Percentiles rank a stretch among this genome's conserved stretches.
phyloP scores from a whole-genome alignment of 1,140 invertebrate species.

The Camponotus floridanus region DNA sequence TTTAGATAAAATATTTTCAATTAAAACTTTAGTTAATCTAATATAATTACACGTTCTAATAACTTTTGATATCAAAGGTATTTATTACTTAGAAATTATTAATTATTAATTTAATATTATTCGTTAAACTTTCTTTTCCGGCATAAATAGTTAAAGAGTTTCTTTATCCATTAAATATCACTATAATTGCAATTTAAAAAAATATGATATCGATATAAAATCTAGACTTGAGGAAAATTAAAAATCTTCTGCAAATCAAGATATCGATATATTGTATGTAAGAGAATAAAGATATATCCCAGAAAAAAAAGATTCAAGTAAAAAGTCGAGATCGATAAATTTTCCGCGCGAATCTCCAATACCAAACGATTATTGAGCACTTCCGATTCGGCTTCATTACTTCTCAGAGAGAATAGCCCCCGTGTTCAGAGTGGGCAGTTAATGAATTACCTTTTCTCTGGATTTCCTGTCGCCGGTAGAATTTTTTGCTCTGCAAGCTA shows the following conservation, averaged over 20 bases:
- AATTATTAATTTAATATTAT: conserved; percentile 39
- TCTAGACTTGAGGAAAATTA: neutral
- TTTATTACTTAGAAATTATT: conserved; percentile 22
- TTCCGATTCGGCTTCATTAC: conserved; percentile 64
- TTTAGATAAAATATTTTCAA: conserved; percentile 20
- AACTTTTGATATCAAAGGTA: conserved; percentile 13
- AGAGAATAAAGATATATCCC: neutral
- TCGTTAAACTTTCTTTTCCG: conserved; percentile 32
- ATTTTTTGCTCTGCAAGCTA: neutral
- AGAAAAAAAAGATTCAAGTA: conserved; percentile 43
- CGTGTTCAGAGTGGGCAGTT: conserved; percentile 49
- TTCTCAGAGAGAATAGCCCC: conserved; percentile 32
- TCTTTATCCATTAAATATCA: neutral
- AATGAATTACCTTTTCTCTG: conserved; percentile 65
- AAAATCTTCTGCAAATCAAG: conserved; percentile 2
- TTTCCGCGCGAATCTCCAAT: conserved; percentile 49
- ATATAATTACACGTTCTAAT: conserved; percentile 48
- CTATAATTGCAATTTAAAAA: neutral
- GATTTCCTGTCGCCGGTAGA: conserved; percentile 33
- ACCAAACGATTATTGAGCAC: conserved; percentile 47
- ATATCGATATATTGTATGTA: neutral
- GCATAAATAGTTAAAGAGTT: conserved; percentile 5
- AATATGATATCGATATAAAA: conserved; percentile 4
- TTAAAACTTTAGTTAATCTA: conserved; percentile 19
- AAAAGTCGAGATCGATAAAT: conserved; percentile 73